phyloP scores from a whole-genome alignment of 2,113 vertebrate genomes.

The Donacobius atricapilla region DNA sequence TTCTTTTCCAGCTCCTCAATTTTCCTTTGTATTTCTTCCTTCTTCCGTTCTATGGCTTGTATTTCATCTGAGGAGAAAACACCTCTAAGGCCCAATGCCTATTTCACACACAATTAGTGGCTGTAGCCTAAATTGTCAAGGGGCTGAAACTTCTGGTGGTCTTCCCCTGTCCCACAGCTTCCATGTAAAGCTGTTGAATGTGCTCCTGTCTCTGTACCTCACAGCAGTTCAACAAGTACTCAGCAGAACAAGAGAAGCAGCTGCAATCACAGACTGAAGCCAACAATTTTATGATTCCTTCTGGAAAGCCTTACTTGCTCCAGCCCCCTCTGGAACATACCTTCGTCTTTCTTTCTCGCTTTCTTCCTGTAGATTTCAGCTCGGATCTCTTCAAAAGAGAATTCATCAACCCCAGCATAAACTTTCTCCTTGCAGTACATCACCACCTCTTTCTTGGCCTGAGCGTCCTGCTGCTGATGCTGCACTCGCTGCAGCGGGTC shows the following conservation, averaged over 20 bases:
- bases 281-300: not conserved
- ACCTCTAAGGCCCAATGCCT: not conserved
- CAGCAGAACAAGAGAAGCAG: not conserved
- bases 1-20: constrained; percentile 77
- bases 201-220: not conserved
- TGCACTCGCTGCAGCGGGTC: constrained; percentile 87
- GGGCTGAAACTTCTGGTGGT: not conserved
- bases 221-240: not conserved
- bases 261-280: not conserved
- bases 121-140: not conserved
- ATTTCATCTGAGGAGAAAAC: constrained; percentile 67
- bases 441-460: constrained; percentile 77
- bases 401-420: constrained; percentile 87
- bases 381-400: constrained; percentile 93
- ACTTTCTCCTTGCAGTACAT: constrained; percentile 96
- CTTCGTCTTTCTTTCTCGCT: constrained; percentile 66
- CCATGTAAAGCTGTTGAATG: not conserved
- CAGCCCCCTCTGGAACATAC: constrained; percentile 2
- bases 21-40: constrained; percentile 72
- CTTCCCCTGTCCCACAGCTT: not conserved
- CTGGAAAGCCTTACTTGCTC: not conserved
- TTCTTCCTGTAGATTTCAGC: constrained; percentile 88
- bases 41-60: constrained; percentile 66
- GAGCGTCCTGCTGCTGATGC: constrained; percentile 73
- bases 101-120: not conserved